Base-by-base conservation (phyloP, 2,113 vertebrate genomes). In the Typhlomys cinereus region DNA sequence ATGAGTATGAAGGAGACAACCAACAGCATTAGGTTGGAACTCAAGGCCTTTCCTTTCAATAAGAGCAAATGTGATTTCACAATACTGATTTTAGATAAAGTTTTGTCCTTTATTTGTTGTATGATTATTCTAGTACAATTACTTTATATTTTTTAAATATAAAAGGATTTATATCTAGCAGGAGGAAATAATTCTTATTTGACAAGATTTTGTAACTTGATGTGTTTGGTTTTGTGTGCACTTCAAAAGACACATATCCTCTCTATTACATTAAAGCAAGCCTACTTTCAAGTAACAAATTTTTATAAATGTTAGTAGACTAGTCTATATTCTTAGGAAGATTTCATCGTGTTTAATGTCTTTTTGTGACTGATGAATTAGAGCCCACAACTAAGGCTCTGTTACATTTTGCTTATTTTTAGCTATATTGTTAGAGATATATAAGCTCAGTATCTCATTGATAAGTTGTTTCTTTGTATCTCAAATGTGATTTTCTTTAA, bases 31-130 rank as follows among this genome's bases (percentile, higher is more conserved):
- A n/a, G n/a, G n/a, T n/a, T n/a, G n/a, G n/a, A n/a, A n/a, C n/a
- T n/a, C n/a, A 85, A 90, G 12, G 50, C 64, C 54, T 85, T 84
- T 93, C 62, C n/a, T n/a, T n/a, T 70, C 46, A 85, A 73, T 12
- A 50, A 71, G 14, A 79, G 27, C 82, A 79, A 21, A 14, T 44
- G 75, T 85, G 52, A 79, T 54, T 66, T 46, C 54, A 50, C 18
- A 71, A 46, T 85, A 48, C 79, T 61, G n/a, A 78, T 61, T 84
- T 85, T 89, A 79, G 36, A 92, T 57, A 34, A 18, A 88, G 21
- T 17, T 50, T 76, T 64, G 44, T 15, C 18, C 89, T 93, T 69
- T 62, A 61, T 62, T 86, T 89, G 34, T 61, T 23, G 34, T 78
- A 52, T 70, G n/a, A 6, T 81, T 36, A 41, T 70, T 85, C 54